Base-by-base conservation (phyloP, 2,888 invertebrate species). In the Temnothorax unifasciatus region DNA sequence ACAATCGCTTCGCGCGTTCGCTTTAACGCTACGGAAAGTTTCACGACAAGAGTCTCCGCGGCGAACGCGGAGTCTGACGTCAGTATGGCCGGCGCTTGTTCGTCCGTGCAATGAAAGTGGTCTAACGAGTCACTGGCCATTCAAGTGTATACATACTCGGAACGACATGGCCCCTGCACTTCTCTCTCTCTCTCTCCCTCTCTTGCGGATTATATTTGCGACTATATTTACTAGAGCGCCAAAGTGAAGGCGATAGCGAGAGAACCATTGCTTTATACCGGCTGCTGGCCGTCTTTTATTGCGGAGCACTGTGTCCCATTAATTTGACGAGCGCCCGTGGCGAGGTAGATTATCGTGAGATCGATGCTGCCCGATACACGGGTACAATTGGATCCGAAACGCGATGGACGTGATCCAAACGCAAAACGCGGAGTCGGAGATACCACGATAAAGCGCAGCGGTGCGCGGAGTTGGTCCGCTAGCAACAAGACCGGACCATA, bases 51-150 rank as follows among this genome's bases (percentile, higher is more conserved):
- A 81, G 47, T 73, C 25, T 59, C 59, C 44, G 38, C 2, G 38
- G 47, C 18, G 61, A 86, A 86, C 66, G 66, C 50, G n/a, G n/a
- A n/a, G n/a, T n/a, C n/a, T 85, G 69, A 82, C 76, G 54, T 69
- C 59, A 57, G 69, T 57, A 54, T 71, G 64, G 76, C 71, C 77
- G 66, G 83, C 75, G 71, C 50, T 64, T 68, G 64, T 82, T 57
- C 57, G 83, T 85, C 76, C 63, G 64, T 57, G 69, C 85, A 88
- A 91, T 89, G 92, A 92, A 92, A 92, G 92, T 90, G 89, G 92
- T 92, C 89, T 87, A 90, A 89, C 91, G 83, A 87, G 91, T 91
- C 88, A 66, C 64, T 83, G 74, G 75, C 77, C 90, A 84, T 88
- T 87, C 88, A 81, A 76, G 89, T 85, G 68, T 69, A 69, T 54